Evolutionary conservation across 2,888 invertebrate genomes (phyloP), one percentile per base, ranked within the genome.

Genomic region (Plagiodera versicolora): DNA sequence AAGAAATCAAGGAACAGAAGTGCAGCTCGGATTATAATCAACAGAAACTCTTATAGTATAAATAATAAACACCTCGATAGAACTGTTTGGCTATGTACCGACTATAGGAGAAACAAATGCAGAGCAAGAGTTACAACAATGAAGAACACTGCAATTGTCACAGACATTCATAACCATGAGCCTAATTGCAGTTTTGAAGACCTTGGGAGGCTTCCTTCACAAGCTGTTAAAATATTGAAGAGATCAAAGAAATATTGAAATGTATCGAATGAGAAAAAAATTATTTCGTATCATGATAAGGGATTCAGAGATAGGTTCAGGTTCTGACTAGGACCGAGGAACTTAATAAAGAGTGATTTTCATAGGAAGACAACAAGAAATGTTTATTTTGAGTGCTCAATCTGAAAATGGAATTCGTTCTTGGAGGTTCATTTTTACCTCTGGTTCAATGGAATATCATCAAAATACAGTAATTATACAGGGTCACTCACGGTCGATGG

Each of bases 41-140:
- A 71, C 35, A 61, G 58, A 20, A 69, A 71, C 50, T 64, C 61
- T 2, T 72, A 63, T 52, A 59, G 61, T 2, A 65, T 68, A 16
- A 68, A 72, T 57, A 68, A 61, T 28, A 68, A 65, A 49, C 60
- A 60, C 28, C 16, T 61, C 19, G 62, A 60, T 11, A 70, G 66
- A 53, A 72, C 70, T 5, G 49, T 70, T 5, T 74, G 74, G 74
- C 59, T 70, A 1, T 74, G 74, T 54, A 63, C 68, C 1, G 63
- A 62, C 11, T 72, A 72, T 44, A 61, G 71, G 10, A 70, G 68
- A 63, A 65, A 59, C 28, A 60, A 60, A 47, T 73, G 72, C 57
- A 70, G 60, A 62, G 65, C 70, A 1, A 66, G 67, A 56, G 51
- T 70, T 11, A 66, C 70, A 1, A 72, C 72, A 5, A 66, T 61